A percentile compares a stretch with the other conserved stretches of the same genome.
These are phyloP conservation scores for Sardinella longiceps DNA, from an alignment of 2,797 vertebrate genomes.

Conservation along the genomic window DNA sequence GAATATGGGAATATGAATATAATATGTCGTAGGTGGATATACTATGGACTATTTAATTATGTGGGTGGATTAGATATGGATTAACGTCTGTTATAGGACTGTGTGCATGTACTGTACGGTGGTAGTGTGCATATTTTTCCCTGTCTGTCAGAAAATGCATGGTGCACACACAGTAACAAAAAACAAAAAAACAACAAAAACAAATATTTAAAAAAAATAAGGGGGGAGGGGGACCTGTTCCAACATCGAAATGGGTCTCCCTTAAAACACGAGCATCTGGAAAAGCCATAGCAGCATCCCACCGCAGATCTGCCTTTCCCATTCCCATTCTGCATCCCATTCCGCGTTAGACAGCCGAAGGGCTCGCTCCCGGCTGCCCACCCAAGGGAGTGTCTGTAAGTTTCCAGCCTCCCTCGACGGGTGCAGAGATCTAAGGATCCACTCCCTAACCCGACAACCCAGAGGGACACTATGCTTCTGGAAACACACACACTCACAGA, in stretches of 20 bases:
- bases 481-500: not conserved
- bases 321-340: conserved; percentile 36
- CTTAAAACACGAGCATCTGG: conserved; percentile 38
- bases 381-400: conserved; percentile 20
- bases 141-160: not conserved
- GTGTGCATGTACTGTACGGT: not conserved
- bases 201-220: no score
- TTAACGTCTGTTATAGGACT: not conserved
- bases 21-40: not conserved
- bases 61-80: not conserved
- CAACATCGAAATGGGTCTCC: conserved; percentile 26
- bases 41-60: not conserved
- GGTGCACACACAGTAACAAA: not conserved
- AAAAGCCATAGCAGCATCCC: conserved; percentile 29
- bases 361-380: not conserved
- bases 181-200: not conserved
- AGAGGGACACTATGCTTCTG: not conserved
- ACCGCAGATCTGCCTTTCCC: conserved; percentile 36
- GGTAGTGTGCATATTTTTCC: not conserved
- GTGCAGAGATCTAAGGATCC: not conserved
- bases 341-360: not conserved
- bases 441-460: not conserved
- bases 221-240: no score
- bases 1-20: not conserved
- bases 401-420: not conserved